These are phyloP conservation scores for Cryptoblepharus egeriae DNA, from an alignment of 2,797 vertebrate species.

Conservation along the genomic window DNA sequence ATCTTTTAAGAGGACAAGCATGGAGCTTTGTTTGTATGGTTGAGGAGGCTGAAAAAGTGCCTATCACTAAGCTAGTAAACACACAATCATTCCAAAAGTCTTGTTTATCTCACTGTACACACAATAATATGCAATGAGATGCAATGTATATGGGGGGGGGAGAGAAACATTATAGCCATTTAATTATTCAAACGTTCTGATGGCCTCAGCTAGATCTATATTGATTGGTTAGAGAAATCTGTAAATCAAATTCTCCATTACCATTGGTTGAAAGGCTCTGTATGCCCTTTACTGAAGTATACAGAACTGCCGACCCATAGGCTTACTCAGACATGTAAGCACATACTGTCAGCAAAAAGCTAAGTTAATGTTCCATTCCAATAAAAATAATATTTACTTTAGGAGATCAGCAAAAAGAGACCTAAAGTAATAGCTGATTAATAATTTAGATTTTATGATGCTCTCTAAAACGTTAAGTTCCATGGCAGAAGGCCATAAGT, in stretches of 20 bases:
- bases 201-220: constrained; percentile 48
- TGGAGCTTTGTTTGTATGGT: neutral
- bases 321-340: constrained; percentile 60
- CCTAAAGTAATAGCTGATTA: constrained; percentile 53
- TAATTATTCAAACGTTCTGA: constrained; percentile 70
- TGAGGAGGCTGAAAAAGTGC: neutral
- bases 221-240: constrained; percentile 62
- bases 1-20: neutral
- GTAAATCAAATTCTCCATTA: constrained; percentile 64
- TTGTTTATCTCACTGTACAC: constrained; percentile 41
- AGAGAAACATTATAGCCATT: constrained; percentile 66
- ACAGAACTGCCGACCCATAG: constrained; percentile 40
- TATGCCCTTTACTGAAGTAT: constrained; percentile 10
- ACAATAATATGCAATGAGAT: constrained; percentile 35
- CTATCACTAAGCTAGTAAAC: neutral
- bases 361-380: constrained; percentile 45
- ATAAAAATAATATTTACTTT: constrained; percentile 60
- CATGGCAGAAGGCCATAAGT: constrained; percentile 13
- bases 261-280: constrained; percentile 10
- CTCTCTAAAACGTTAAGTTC: constrained; percentile 36
- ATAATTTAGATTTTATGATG: constrained; percentile 39
- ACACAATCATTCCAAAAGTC: constrained; percentile 6
- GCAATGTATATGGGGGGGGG: constrained; percentile 29
- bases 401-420: constrained; percentile 45
- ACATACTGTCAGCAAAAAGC: constrained; percentile 54